Evolutionary conservation across 2,113 vertebrate species (phyloP), one percentile per base, ranked within the genome.

Genomic region (Lasiurus cinereus): DNA sequence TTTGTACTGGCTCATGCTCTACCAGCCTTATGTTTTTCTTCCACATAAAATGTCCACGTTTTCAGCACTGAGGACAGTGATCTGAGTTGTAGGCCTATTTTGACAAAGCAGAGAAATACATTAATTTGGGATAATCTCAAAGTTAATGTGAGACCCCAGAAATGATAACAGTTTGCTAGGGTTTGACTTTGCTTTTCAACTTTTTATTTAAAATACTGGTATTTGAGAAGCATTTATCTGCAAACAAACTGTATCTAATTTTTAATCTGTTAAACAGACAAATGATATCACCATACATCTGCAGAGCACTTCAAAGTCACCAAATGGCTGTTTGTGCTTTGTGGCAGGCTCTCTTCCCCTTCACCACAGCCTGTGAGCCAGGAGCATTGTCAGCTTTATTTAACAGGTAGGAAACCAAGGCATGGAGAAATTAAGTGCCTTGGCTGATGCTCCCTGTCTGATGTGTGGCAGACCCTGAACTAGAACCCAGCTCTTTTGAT

Each of bases 201-300:
- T 77, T 77, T 83, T 77, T 39, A 21, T 85, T 86, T 91, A 56
- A 93, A 94, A 67, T 88, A 56, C 54, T 56, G 19, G 54, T 56
- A 76, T 83, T 54, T 62, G 31, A 78, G 80, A 92, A 66, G 36
- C 52, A 66, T 73, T 85, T 94, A 88, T 85, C 48, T 94, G 15
- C 22, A 95, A 82, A 62, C 11, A 86, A 87, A 48, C 27, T 1
- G 0, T 27, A 64, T 82, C 36, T 80, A 62, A 79, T 83, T 77
- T 80, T 90, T 84, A 85, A 92, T 56, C 72, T 13, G 86, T 36
- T 83, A 24, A 64, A 27, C 54, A 83, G 67, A 52, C 48, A 39
- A 15, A 70, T 54, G 7, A 73, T 4, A 39, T 27, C n/a, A 43
- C 36, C 33, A 29, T 24, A 8, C 8, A n/a, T 39, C 36, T 90